phyloP scores from a whole-genome alignment of 1,140 invertebrate species.

The Caenorhabditis latens region DNA sequence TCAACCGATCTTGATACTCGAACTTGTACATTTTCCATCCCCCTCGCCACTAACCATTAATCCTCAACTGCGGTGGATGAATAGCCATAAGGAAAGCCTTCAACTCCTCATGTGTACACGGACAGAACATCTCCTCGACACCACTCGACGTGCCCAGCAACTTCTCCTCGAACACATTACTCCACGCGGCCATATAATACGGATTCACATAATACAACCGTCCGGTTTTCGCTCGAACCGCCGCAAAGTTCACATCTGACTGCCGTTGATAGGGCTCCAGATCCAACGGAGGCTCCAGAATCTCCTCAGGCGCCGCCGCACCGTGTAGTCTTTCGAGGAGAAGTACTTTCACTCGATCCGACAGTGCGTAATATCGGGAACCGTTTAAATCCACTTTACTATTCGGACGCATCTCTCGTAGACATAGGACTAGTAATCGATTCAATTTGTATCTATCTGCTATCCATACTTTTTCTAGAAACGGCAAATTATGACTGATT shows the following conservation, averaged over 20 bases:
- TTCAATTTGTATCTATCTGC: slow-evolving; percentile 77
- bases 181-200: slow-evolving; percentile 77
- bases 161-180: slow-evolving; percentile 74
- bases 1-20: no score
- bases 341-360: slow-evolving; percentile 75
- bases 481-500: slow-evolving; percentile 75
- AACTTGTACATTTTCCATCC: no score
- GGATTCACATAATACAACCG: slow-evolving; percentile 76
- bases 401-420: slow-evolving; percentile 74
- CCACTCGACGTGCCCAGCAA: slow-evolving; percentile 45
- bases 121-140: slow-evolving; percentile 75
- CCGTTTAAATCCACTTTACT: slow-evolving; percentile 74
- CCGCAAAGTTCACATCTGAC: slow-evolving; percentile 75
- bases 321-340: slow-evolving; percentile 76
- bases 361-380: slow-evolving; percentile 74
- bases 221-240: slow-evolving; percentile 75
- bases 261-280: slow-evolving; percentile 75
- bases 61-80: slow-evolving; percentile 76
- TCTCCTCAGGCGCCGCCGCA: slow-evolving; percentile 73
- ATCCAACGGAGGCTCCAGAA: slow-evolving; percentile 75
- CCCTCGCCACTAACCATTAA: slow-evolving; percentile 69
- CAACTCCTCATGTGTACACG: slow-evolving; percentile 76
- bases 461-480: slow-evolving; percentile 77
- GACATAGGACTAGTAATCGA: slow-evolving; percentile 73
- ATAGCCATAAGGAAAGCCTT: slow-evolving; percentile 78